A percentile compares a stretch with the other conserved stretches of the same genome.
phyloP scores from a whole-genome alignment of 53 echinoderm and acorn worm genomes.

The Apostichopus leukothele region DNA sequence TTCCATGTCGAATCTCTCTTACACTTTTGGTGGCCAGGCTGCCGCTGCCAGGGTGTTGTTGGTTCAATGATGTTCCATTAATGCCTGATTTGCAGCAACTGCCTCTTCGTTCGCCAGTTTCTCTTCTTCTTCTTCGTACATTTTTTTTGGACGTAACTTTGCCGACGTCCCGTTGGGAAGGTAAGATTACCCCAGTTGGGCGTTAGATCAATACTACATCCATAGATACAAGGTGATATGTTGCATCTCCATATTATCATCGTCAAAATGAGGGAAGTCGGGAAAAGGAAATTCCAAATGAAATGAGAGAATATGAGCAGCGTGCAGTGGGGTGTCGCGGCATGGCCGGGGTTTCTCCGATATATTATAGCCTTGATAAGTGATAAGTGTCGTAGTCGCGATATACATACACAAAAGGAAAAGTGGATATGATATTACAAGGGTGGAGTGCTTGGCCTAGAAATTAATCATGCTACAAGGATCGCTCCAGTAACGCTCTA shows the following conservation, averaged over 20 bases:
- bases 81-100: conserved; percentile 1
- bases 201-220: conserved; percentile 45
- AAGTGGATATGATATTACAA: not conserved
- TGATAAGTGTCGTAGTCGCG: not conserved
- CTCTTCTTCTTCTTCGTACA: not conserved
- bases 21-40: too few species aligned
- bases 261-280: not conserved
- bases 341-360: not conserved
- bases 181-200: conserved; percentile 37
- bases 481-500: conserved; percentile 25
- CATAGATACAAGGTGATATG: conserved; percentile 21
- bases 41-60: not conserved
- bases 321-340: not conserved
- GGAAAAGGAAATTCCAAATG: not conserved
- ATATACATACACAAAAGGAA: not conserved
- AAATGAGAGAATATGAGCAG: not conserved
- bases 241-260: not conserved
- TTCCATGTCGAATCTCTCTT: not conserved
- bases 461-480: conserved; percentile 35
- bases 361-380: too few species aligned
- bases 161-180: conserved; percentile 35
- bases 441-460: conserved; percentile 47
- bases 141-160: not conserved
- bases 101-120: not conserved
- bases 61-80: conserved; percentile 5